Base-by-base conservation (phyloP, 2,888 invertebrate species). In the Scelioninae gen. 2 region DNA sequence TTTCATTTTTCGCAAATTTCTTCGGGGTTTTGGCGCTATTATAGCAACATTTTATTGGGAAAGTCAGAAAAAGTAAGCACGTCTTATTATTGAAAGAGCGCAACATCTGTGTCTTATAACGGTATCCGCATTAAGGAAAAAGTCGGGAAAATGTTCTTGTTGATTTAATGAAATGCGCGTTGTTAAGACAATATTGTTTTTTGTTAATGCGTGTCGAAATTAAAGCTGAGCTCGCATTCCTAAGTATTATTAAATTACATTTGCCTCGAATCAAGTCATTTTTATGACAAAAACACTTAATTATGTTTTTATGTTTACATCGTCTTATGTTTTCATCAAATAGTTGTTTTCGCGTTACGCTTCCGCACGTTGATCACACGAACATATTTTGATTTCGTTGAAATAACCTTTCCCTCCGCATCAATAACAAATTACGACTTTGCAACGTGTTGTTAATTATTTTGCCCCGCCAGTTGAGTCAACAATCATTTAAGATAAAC, bases 51-150 rank as follows among this genome's bases (percentile, higher is more conserved):
- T 73, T 57, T 68, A 68, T 73, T 63, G 67, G 33, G 16, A 46
- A 61, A 63, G 73, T 63, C 63, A 45, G 67, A 63, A 63, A 68
- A 64, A 65, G 65, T 39, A 68, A 68, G 67, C 63, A 63, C 67
- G 67, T 68, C 67, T 68, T 73, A 63, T 73, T 68, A 73, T 73
- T 73, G 67, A 73, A 73, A 73, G 48, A 68, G 67, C 35, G 73
- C 57, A 73, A 68, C 73, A 73, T 68, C 73, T 73, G 73, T 73
- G 67, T 73, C 63, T 73, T 63, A 68, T 73, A 73, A 73, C 73
- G 28, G 63, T 50, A 57, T 68, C 67, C 46, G 35, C 72, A 73
- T 50, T 67, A 57, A 60, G 53, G 55, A 61, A 61, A 58, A 65
- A 60, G 43, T 50, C 31, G 11, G 41, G 22, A 55, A 57, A 60